Base-by-base conservation (phyloP, 2,113 vertebrate species). In the Rynchops niger region DNA sequence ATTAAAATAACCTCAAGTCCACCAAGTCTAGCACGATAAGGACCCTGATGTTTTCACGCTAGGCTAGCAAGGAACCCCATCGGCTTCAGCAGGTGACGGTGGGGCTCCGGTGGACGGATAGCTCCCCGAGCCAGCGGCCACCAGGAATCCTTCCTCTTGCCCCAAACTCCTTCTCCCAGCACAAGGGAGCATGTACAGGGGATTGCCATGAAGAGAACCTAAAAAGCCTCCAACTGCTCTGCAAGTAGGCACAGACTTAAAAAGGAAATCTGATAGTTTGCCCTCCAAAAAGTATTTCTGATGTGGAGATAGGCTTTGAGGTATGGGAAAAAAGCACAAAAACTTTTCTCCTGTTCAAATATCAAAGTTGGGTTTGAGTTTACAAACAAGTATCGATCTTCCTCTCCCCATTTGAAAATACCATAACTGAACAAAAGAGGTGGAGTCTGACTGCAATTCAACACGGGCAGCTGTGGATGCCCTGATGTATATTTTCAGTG, bases 61-160 rank as follows among this genome's bases (percentile, higher is more conserved):
- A 42, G 43, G 20, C 56, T 65, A 49, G n/a, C 36, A 10, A 66
- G n/a, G 76, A 72, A 40, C 4, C 11, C 0, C 3, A 34, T 0
- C 1, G 1, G 30, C 50, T 66, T 7, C 43, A 43, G 47, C 0
- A 0, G 29, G 5, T 2, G 63, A 15, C 2, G 5, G 36, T 0
- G 1, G 0, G 0, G 9, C 15, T 36, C 78, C 0, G 1, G 49
- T 0, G 0, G 15, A n/a, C 11, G 86, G 88, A 90, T 80, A 96
- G 82, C 82, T 92, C 92, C 92, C 16, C 5, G 4, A 18, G 23
- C 32, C 3, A 36, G 58, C n/a, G 9, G 42, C 20, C 42, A 66
- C 18, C 58, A 11, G 30, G 12, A 89, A 65, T 8, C 13, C 2
- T 7, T 52, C 56, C 62, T 82, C 19, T 15, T 15, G 59, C 16